Evolutionary conservation across 1,140 invertebrate genomes (phyloP), one percentile per base, ranked within the genome.

Genomic region (Camponotus pennsylvanicus): DNA sequence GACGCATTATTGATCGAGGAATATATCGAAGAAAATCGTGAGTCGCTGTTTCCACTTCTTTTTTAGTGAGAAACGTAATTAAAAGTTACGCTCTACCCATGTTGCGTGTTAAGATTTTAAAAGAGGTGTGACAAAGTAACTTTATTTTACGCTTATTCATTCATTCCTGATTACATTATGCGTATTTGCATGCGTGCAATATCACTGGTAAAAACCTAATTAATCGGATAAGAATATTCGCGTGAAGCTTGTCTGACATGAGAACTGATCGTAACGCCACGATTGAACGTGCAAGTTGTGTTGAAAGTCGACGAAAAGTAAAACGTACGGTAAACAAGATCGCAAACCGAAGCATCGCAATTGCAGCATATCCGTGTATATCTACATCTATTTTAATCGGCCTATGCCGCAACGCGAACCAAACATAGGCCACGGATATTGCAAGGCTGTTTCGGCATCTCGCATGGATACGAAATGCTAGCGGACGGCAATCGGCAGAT

Each of bases 91-190:
- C 3, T 42, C 37, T 57, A 42, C 49, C 32, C 34, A 61, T 42
- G 40, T 27, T 5, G 18, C 37, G 27, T 11, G 40, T 21, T 45
- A 49, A 52, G 27, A 83, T 71, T 18, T 52, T 34, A 83, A 61
- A 49, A 45, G 40, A 45, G 11, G n/a, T 73, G 63, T 67, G 61
- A 75, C 77, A 52, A 73, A 34, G 52, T 57, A 70, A 70, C 34
- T 80, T 64, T 61, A 45, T 49, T 79, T 82, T 83, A 18, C 49
- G 69, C 69, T 27, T 83, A 42, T 83, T 75, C 69, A 83, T 83
- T 83, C 55, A 49, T 57, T 9, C 69, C 27, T 73, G 79, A 75
- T 83, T 83, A 83, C 55, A 45, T 63, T 61, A 55, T 18, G 61
- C 42, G 27, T 6, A 59, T 21, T 70, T 80, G 78, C 78, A 80